Conservation (phyloP, 2,888 invertebrate species). For the Caenorhabditis afra region DNA sequence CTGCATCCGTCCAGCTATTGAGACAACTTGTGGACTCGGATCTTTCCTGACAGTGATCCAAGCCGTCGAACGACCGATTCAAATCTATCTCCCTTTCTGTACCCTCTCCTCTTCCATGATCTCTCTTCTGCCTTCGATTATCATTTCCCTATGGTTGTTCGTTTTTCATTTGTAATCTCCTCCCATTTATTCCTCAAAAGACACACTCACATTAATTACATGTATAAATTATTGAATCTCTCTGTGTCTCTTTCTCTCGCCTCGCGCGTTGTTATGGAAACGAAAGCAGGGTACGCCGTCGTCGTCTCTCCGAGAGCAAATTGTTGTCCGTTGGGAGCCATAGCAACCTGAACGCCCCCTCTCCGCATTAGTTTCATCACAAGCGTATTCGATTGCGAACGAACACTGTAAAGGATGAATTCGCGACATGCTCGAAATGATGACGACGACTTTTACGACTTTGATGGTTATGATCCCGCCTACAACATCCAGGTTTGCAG, state of each 20-base stretch:
- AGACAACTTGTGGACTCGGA: constrained; percentile 62
- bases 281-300: neutral
- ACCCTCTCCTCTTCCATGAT: constrained; percentile 48
- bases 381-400: too few species aligned
- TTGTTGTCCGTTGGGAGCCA: constrained; percentile 21
- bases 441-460: constrained; percentile 78
- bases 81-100: constrained; percentile 70
- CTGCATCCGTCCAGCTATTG: constrained; percentile 70
- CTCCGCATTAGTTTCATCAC: too few species aligned
- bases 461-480: constrained; percentile 78
- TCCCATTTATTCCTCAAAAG: neutral
- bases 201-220: constrained; percentile 14
- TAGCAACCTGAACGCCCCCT: constrained; percentile 2
- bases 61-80: constrained; percentile 70
- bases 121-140: constrained; percentile 38
- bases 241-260: too few species aligned
- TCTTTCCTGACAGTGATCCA: constrained; percentile 66
- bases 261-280: constrained; percentile 14
- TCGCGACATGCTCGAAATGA: constrained; percentile 3
- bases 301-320: neutral
- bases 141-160: constrained; percentile 8
- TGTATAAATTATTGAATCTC: constrained; percentile 57
- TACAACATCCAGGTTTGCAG: constrained; percentile 76
- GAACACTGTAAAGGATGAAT: too few species aligned
- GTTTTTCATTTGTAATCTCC: constrained; percentile 6